Evolutionary conservation across 2,113 vertebrate species (phyloP).

Genomic region (Neodontobutis hainanensis): DNA sequence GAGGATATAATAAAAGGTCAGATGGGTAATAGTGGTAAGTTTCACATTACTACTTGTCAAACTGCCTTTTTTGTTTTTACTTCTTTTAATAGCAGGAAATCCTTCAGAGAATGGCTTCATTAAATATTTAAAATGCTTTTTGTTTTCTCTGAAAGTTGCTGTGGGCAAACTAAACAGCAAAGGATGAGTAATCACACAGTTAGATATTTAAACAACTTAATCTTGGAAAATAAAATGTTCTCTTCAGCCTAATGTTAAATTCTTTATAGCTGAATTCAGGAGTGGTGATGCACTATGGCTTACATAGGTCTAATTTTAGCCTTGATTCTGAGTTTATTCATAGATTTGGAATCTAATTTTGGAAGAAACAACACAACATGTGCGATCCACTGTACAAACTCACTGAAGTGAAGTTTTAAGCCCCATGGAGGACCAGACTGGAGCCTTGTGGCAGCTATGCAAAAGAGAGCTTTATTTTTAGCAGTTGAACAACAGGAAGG

Average conservation of each 20-base stretch:
- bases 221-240: background rate
- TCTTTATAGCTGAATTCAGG: too few species aligned
- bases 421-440: conserved; percentile 69
- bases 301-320: too few species aligned
- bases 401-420: conserved; percentile 70
- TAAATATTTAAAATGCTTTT: background rate
- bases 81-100: background rate
- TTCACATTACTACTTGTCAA: too few species aligned
- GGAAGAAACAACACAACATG: background rate
- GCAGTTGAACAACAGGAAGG: conserved; percentile 79
- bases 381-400: too few species aligned
- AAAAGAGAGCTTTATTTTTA: conserved; percentile 80
- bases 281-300: too few species aligned
- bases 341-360: background rate
- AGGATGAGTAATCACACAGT: background rate
- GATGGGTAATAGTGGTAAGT: too few species aligned
- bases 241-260: too few species aligned
- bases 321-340: background rate
- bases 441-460: conserved; percentile 69
- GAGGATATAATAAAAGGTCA: too few species aligned
- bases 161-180: background rate
- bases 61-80: too few species aligned
- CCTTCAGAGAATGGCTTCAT: background rate
- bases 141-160: background rate
- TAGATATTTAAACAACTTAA: too few species aligned